Conservation (phyloP, 1,140 invertebrate species). For the Aleiodes sp. region DNA sequence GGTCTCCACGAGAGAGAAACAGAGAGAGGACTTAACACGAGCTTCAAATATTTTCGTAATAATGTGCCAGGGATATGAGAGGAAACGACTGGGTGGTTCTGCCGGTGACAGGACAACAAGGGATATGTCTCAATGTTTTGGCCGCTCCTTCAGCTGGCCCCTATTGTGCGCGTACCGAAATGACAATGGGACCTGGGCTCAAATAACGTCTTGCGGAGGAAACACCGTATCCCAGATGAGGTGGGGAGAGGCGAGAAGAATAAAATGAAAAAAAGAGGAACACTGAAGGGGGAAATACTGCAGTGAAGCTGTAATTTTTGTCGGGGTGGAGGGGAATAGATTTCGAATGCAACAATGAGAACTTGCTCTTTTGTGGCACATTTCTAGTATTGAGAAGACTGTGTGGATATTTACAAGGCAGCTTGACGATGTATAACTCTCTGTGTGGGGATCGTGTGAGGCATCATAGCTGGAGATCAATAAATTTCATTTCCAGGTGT, state of each 20-base stretch:
- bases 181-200: slow-evolving; percentile 53
- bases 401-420: not conserved
- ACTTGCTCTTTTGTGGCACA: slow-evolving; percentile 8
- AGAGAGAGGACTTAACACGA: slow-evolving; percentile 35
- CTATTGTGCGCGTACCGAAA: slow-evolving; percentile 47
- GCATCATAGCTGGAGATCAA: not conserved
- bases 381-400: slow-evolving; percentile 2
- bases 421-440: not conserved
- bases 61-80: slow-evolving; percentile 41
- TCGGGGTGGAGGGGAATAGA: not conserved
- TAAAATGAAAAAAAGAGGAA: not conserved
- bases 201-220: slow-evolving; percentile 53
- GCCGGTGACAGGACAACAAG: slow-evolving; percentile 58
- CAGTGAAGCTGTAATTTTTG: no score
- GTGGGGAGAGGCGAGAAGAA: not conserved
- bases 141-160: slow-evolving; percentile 61
- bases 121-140: slow-evolving; percentile 66
- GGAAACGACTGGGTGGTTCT: slow-evolving; percentile 43
- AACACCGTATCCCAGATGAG: not conserved
- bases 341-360: not conserved
- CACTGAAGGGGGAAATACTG: no score
- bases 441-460: not conserved
- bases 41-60: slow-evolving; percentile 63
- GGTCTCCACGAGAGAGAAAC: not conserved
- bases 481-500: slow-evolving; percentile 12